Evolutionary conservation across 2,797 vertebrate species (phyloP).

Genomic region (Monodelphis domestica): DNA sequence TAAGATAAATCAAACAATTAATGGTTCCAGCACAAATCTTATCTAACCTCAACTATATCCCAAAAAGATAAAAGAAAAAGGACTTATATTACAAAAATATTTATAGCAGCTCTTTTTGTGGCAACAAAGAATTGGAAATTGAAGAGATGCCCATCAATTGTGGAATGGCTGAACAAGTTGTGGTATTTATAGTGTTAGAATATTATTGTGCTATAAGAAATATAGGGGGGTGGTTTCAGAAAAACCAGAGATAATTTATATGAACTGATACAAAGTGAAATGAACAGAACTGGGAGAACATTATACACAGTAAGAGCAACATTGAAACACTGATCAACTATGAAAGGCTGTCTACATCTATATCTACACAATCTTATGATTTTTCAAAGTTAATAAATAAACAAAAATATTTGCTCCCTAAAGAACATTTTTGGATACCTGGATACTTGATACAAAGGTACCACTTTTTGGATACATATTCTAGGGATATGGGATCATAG

Average conservation of each 20-base stretch:
- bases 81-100: not conserved
- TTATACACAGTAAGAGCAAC: too few relatives aligned
- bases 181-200: not conserved
- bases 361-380: too few relatives aligned
- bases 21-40: not conserved
- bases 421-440: not conserved
- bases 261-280: too few relatives aligned
- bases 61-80: not conserved
- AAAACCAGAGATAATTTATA: too few relatives aligned
- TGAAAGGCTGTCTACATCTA: too few relatives aligned
- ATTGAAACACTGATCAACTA: too few relatives aligned
- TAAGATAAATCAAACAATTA: not conserved
- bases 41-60: not conserved
- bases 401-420: too few relatives aligned
- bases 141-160: not conserved
- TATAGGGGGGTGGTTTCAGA: too few relatives aligned
- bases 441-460: too few relatives aligned
- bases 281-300: too few relatives aligned
- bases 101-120: not conserved
- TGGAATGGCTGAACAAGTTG: not conserved
- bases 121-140: not conserved
- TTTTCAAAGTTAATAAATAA: too few relatives aligned
- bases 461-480: too few relatives aligned
- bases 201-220: not conserved
- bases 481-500: not conserved